Percentiles rank a stretch among this genome's conserved stretches.
Conservation (phyloP, 2,888 invertebrate species). For the Nomada fabriciana region DNA sequence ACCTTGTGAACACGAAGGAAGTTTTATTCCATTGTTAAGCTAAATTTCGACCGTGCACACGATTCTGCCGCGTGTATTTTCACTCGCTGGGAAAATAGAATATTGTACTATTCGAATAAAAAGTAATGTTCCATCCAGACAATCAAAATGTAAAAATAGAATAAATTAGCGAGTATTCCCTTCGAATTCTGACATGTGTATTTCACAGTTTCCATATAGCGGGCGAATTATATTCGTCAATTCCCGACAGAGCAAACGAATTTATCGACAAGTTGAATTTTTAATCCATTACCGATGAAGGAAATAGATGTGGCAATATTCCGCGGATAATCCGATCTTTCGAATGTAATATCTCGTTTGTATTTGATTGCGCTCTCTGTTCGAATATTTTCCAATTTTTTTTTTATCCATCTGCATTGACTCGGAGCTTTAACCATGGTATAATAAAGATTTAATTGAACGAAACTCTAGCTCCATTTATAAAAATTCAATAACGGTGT, state of each 20-base stretch:
- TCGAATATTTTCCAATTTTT: background rate
- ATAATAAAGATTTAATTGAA: no score
- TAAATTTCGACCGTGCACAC: no score
- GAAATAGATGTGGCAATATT: background rate
- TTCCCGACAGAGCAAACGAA: no score
- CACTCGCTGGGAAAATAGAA: no score
- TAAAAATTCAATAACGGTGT: no score
- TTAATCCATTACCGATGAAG: background rate
- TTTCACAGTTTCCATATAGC: background rate
- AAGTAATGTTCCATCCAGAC: no score
- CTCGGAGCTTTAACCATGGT: no score
- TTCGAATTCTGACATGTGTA: background rate
- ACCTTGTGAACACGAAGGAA: background rate
- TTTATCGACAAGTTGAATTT: background rate
- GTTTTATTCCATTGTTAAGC: conserved; percentile 23
- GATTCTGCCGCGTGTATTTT: no score
- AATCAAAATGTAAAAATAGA: no score
- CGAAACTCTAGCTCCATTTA: no score
- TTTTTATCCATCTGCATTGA: background rate
- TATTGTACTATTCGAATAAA: no score
- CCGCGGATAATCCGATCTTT: background rate
- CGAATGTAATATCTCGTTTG: background rate
- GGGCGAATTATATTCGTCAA: background rate
- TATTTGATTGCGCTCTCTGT: background rate
- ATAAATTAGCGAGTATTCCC: no score